Evolutionary conservation across 2,113 vertebrate genomes (phyloP), one percentile per base, ranked within the genome.

Genomic region (Onychorhynchus coronatus): DNA sequence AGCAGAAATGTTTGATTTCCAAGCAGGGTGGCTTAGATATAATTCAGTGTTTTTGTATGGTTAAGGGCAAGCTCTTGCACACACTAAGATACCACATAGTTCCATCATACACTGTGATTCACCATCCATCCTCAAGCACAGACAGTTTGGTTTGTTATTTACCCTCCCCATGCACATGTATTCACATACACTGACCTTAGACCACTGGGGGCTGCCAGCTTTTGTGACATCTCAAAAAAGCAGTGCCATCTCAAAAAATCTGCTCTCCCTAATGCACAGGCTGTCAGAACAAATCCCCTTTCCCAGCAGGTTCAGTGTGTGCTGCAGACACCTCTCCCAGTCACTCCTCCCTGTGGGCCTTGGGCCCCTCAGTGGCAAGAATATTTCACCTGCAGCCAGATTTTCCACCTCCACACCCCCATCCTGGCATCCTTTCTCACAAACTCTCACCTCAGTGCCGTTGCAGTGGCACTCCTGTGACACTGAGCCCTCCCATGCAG

Each of bases 161-260:
- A 58, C 22, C n/a, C 35, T 50, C 9, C 6, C 47, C 25, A 37
- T 35, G 24, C 31, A 27, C 2, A 0, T 4, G 12, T 37, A 39
- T 21, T 66, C 55, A 22, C 41, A 55, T 41, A 30, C 11, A 41
- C 22, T 78, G 11, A 33, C 24, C 62, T 24, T 8, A 72, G 65
- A 44, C 35, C 35, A 24, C 12, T 55, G 39, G 27, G 65, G 56
- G 15, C 70, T 87, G 14, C 25, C 44, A 67, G 47, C n/a, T 72
- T 79, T 41, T 20, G 35, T 47, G 39, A 14, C 78, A 52, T n/a
- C 68, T 88, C 27, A 63, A 12, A 92, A 78, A 59, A 49, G 5
- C 35, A 28, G 14, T 8, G 1, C n/a, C 78, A 52, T n/a, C 68
- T 88, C 27, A 63, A 12, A 92, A 78, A 59, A 49, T 4, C 80